Base-by-base conservation (phyloP, 2,113 vertebrate species). In the Cettia cetti region DNA sequence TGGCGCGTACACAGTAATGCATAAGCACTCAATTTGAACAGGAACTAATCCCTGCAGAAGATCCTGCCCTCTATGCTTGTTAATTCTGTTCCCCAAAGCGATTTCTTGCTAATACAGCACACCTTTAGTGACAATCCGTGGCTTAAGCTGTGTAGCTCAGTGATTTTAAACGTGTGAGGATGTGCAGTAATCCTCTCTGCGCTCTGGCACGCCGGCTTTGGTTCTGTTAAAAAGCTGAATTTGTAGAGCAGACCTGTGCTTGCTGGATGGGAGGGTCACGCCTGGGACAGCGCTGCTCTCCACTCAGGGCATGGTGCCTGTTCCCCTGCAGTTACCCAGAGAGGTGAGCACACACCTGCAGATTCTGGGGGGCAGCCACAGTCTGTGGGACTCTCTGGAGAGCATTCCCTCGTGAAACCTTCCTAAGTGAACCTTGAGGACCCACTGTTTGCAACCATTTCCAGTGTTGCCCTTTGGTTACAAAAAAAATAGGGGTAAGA, bases 281-380 rank as follows among this genome's bases (percentile, higher is more conserved):
- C 30, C 27, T 39, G 35, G 28, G 49, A 19, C 44, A 80, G 9
- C 0, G 2, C 40, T 26, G 14, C 15, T 65, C 49, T 30, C 23
- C 59, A 30, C 27, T 17, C 50, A 39, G 59, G 45, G n/a, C 24
- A 0, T 2, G 31, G 14, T 60, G 30, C 42, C 70, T 49, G 19
- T 44, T 35, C n/a, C 26, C 33, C 64, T 90, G 44, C 40, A 59
- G 40, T 40, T 42, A 15, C 26, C 27, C 63, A 39, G 27, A 15
- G 15, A 35, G 27, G 9, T 33, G 52, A 68, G 28, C 26, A 57
- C 22, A 24, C 35, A n/a, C 6, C 0, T n/a, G 27, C 53, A 50
- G 14, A 30, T 53, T 63, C 31, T 53, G 31, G 40, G 50, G 45
- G 63, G 30, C 26, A 64, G 12, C 33, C 60, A 21, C 0, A 0